These are phyloP conservation scores for Dryoscopus gambensis DNA, from an alignment of 2,113 vertebrate genomes.

Conservation along the genomic window DNA sequence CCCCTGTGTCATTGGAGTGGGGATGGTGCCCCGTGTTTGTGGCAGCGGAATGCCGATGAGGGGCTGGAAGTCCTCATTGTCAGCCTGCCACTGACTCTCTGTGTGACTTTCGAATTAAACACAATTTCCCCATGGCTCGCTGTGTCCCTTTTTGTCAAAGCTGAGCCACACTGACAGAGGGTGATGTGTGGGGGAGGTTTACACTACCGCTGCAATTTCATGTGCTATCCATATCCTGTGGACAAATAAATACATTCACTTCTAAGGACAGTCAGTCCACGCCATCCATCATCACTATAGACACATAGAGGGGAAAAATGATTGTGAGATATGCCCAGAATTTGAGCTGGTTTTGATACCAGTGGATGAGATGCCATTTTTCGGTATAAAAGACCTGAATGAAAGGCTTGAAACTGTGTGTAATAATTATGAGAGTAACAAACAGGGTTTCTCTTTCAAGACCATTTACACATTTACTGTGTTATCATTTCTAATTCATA, in stretches of 20 bases:
- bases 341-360: background rate
- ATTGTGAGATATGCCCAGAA: constrained; percentile 45
- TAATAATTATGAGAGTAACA: background rate
- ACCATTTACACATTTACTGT: constrained; percentile 25
- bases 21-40: constrained; percentile 10
- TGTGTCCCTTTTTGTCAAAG: constrained; percentile 67
- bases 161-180: constrained; percentile 61
- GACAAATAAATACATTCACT: constrained; percentile 67
- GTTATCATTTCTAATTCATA: constrained; percentile 57
- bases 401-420: background rate
- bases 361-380: background rate
- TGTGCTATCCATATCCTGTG: constrained; percentile 58
- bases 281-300: constrained; percentile 61
- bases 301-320: constrained; percentile 41
- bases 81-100: constrained; percentile 56
- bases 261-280: constrained; percentile 58
- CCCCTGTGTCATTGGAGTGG: background rate
- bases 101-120: constrained; percentile 67
- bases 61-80: constrained; percentile 54
- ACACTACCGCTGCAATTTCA: constrained; percentile 58
- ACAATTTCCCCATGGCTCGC: constrained; percentile 60
- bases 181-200: constrained; percentile 68
- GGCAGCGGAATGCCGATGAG: constrained; percentile 41
- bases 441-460: constrained; percentile 14
- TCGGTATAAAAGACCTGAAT: constrained; percentile 2